Evolutionary conservation across 2,113 vertebrate species (phyloP).

Genomic region (Strix aluco): DNA sequence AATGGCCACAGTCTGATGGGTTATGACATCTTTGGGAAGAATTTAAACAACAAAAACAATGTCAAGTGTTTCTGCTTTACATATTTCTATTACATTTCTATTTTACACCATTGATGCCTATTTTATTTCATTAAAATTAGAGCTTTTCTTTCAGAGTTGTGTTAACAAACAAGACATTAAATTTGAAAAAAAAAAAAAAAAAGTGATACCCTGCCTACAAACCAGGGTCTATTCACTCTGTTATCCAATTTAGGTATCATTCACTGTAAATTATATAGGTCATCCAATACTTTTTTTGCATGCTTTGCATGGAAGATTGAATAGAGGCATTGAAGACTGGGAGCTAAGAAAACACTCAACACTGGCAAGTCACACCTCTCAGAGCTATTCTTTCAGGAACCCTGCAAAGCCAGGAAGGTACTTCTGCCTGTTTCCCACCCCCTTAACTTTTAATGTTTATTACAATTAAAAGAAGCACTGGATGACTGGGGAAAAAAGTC

Average conservation of each 20-base stretch:
- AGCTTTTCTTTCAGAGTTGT: neutral
- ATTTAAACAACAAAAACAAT: slow-evolving; percentile 25
- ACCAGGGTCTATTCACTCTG: neutral
- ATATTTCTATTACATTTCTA: neutral
- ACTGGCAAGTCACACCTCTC: neutral
- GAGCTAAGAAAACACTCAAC: neutral
- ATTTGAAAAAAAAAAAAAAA: neutral
- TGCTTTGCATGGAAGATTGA: neutral
- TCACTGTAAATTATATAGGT: neutral
- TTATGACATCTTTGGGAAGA: slow-evolving; percentile 60
- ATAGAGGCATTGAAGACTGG: neutral
- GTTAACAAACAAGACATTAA: neutral
- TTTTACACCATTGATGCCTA: neutral
- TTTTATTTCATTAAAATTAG: slow-evolving; percentile 9
- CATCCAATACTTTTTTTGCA: neutral
- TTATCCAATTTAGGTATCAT: neutral
- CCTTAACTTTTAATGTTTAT: neutral
- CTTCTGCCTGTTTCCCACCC: neutral
- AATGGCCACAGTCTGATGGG: slow-evolving; percentile 54
- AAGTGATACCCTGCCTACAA: neutral
- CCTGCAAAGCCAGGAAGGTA: neutral
- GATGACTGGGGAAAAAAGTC: neutral
- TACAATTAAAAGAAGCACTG: neutral
- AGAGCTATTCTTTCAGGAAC: neutral
- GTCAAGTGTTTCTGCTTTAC: slow-evolving; percentile 23